These are phyloP conservation scores for Ooceraea biroi DNA, from an alignment of 1,140 invertebrate genomes.

Conservation along the genomic window DNA sequence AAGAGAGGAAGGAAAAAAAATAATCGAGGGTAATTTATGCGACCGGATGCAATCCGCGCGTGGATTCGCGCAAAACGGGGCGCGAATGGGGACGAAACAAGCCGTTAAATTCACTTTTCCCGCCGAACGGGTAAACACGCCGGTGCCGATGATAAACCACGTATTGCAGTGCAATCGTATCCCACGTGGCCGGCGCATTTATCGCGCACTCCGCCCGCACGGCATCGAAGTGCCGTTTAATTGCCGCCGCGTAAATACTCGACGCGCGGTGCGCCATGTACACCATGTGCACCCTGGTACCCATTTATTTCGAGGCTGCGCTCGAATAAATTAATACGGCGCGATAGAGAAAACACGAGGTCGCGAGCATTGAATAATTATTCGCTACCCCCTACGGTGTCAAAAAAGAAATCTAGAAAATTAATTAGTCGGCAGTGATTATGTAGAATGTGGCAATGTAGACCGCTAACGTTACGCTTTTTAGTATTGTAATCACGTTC, in stretches of 20 bases:
- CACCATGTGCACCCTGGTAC: not conserved
- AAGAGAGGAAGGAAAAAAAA: no score
- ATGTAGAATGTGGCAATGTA: no score
- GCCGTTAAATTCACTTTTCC: slow-evolving; percentile 55
- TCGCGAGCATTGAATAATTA: slow-evolving; percentile 8
- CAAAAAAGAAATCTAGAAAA: no score
- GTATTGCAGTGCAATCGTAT: slow-evolving; percentile 40
- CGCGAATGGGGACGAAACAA: slow-evolving; percentile 45
- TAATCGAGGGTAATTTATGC: not conserved
- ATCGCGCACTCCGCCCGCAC: slow-evolving; percentile 21
- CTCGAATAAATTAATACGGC: slow-evolving; percentile 40
- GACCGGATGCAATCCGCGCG: not conserved
- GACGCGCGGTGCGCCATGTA: not conserved
- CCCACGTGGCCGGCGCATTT: slow-evolving; percentile 31
- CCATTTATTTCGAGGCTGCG: slow-evolving; percentile 33
- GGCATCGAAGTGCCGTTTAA: slow-evolving; percentile 40
- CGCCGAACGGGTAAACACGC: slow-evolving; percentile 29
- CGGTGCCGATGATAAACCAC: slow-evolving; percentile 52
- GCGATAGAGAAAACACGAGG: slow-evolving; percentile 3
- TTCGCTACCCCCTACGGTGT: not conserved
- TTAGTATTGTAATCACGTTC: no score
- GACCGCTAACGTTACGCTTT: no score
- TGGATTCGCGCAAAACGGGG: no score
- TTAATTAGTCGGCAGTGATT: no score
- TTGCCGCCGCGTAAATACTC: slow-evolving; percentile 39